Base-by-base conservation (phyloP, 64 coral and sea anemone species). In the Porites lutea region DNA sequence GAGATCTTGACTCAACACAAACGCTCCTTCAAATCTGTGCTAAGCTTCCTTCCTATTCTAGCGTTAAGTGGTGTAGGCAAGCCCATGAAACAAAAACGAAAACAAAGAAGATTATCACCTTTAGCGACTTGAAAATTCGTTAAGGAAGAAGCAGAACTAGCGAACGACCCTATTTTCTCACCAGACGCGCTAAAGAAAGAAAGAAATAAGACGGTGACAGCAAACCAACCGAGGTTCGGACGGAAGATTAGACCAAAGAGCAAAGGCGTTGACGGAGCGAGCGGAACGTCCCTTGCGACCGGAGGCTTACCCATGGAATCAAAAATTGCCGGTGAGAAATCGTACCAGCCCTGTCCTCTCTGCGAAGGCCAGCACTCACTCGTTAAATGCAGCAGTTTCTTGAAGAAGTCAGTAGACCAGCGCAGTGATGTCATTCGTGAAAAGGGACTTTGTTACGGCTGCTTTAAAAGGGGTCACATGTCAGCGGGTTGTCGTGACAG, bases 51-150 rank as follows among this genome's bases (percentile, higher is more conserved):
- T 90, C 81, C 3, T 95, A 87, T 61, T 79, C 78, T 11, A 88
- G 88, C 0, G 61, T 82, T 5, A 91, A 90, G 72, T 95, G 94
- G 89, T 83, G 77, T 27, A 22, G 90, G 2, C 83, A 86, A 13
- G 88, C 93, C 3, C 79, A 87, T 44, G 82, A 91, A 12, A 46
- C 60, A 10, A 73, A 51, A 62, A 20, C 14, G n/a, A 86, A 49
- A 14, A 23, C 14, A 7, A 47, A 73, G 19, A 63, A 60, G 7
- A 14, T 14, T 10, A 14, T 60, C 59, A 60, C 68, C 20, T 71
- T 71, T 22, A 22, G 10, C 20, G 68, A 71, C 20, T 22, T 71
- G 0, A 22, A 23, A 6, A 2, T 23, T 6, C 10, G 20, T 71
- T 2, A 23, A 1, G 27, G 27, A 37, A 37, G 27, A 37, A 37